phyloP scores from a whole-genome alignment of 2,888 invertebrate genomes.

The Apodemia hepburni region DNA sequence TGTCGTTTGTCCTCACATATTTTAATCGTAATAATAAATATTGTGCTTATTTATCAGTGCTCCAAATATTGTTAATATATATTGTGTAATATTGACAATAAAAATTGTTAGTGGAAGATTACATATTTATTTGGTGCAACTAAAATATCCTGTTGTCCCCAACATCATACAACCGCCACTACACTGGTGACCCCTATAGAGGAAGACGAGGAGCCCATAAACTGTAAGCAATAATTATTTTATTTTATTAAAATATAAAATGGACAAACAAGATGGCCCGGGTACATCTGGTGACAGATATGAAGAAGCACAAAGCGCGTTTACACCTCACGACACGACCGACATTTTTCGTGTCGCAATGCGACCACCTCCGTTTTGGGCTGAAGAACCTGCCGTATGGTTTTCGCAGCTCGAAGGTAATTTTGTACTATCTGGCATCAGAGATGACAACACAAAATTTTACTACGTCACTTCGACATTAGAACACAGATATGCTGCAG shows the following conservation, averaged over 20 bases:
- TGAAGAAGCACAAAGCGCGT: neutral
- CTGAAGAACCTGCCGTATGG: constrained; percentile 24
- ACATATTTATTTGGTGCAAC: too few relatives aligned
- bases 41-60: too few relatives aligned
- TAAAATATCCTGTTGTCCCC: too few relatives aligned
- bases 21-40: too few relatives aligned
- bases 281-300: neutral
- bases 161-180: neutral
- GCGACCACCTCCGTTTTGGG: constrained; percentile 24
- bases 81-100: too few relatives aligned
- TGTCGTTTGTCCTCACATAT: too few relatives aligned
- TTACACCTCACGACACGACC: constrained; percentile 5
- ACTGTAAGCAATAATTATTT: neutral
- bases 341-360: constrained; percentile 19
- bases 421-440: constrained; percentile 21
- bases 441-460: constrained; percentile 24
- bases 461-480: constrained; percentile 21
- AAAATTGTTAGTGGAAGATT: too few relatives aligned
- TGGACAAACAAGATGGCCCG: neutral
- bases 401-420: constrained; percentile 25
- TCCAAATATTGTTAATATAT: too few relatives aligned
- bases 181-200: neutral
- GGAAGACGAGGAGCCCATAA: neutral
- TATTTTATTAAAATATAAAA: neutral
- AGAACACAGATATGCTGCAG: constrained; percentile 19